These are phyloP conservation scores for Lycopodina hypogea DNA, from an alignment of 37 sponge, comb jelly and placozoan genomes.

Conservation along the genomic window DNA sequence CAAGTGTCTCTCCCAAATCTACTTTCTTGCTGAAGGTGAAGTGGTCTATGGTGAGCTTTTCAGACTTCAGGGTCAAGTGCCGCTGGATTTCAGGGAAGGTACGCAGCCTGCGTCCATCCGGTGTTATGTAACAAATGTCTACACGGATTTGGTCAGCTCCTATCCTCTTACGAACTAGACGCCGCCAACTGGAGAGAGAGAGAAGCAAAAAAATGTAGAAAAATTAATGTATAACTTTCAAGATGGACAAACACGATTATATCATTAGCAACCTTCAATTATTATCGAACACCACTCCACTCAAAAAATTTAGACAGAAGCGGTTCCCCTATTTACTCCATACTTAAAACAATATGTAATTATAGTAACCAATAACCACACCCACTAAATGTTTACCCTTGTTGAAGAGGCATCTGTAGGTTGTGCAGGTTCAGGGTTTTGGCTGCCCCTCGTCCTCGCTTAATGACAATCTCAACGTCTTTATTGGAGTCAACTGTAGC, in stretches of 20 bases:
- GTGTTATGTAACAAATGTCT: constrained; percentile 88
- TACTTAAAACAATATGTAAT: too few species aligned
- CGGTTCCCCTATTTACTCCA: too few species aligned
- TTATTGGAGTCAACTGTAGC: not conserved
- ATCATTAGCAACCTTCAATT: too few species aligned
- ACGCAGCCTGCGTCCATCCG: constrained; percentile 77
- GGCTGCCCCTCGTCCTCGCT: constrained; percentile 35
- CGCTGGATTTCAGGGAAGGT: constrained; percentile 85
- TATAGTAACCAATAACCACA: too few species aligned
- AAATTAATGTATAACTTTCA: not conserved
- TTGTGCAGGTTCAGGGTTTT: constrained; percentile 32
- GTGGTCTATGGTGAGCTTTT: constrained; percentile 62
- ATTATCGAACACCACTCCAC: too few species aligned
- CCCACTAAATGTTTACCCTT: constrained; percentile 42
- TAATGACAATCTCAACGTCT: not conserved
- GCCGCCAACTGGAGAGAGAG: constrained; percentile 56
- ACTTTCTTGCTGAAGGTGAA: constrained; percentile 92
- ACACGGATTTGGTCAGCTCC: constrained; percentile 49
- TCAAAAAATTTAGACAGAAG: too few species aligned
- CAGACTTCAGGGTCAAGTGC: constrained; percentile 36
- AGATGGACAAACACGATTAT: not conserved
- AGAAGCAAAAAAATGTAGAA: not conserved
- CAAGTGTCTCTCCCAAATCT: constrained; percentile 72
- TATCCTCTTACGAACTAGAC: constrained; percentile 42
- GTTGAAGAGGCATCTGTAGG: constrained; percentile 46